Evolutionary conservation across 2,888 invertebrate species (phyloP).

Genomic region (Drosophila suboccidentalis): DNA sequence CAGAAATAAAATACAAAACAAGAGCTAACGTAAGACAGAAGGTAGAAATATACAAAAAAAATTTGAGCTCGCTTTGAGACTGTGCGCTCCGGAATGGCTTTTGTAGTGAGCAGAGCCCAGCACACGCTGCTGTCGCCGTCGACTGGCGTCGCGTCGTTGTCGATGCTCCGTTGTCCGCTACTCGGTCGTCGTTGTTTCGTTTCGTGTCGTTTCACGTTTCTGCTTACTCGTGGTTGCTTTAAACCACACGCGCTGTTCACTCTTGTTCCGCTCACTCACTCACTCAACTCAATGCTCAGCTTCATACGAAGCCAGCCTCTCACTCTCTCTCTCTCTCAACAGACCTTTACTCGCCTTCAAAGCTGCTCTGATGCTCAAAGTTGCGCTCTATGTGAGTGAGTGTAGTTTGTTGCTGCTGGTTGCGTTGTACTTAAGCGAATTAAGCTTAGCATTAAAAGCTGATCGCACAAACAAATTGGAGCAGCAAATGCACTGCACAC

Average conservation of each 20-base stretch:
- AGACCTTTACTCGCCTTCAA: conserved; percentile 6
- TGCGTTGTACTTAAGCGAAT: conserved; percentile 51
- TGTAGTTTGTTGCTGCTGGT: conserved; percentile 21
- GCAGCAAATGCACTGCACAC: conserved; percentile 50
- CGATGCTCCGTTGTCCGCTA: conserved; percentile 29
- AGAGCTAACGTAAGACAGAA: conserved; percentile 34
- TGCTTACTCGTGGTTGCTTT: conserved; percentile 13
- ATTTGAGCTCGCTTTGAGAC: conserved; percentile 61
- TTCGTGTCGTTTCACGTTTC: conserved; percentile 25
- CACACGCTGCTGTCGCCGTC: conserved; percentile 72
- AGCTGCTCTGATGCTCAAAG: conserved; percentile 32
- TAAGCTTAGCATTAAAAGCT: conserved; percentile 64
- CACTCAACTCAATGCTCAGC: conserved; percentile 37
- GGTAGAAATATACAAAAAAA: conserved; percentile 25
- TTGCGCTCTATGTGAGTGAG: conserved; percentile 34
- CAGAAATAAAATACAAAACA: conserved; percentile 13
- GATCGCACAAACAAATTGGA: conserved; percentile 66
- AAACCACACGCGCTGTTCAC: conserved; percentile 25
- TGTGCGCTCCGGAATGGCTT: conserved; percentile 64
- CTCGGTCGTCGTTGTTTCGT: conserved; percentile 34
- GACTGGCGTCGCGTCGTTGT: conserved; percentile 64
- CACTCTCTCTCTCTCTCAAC: conserved; percentile 21
- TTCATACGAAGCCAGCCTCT: conserved; percentile 41
- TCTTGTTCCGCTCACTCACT: conserved; percentile 39
- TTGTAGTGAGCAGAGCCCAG: conserved; percentile 62